These are phyloP conservation scores for Elgaria multicarinata DNA, from an alignment of 2,113 vertebrate species.

Conservation along the genomic window DNA sequence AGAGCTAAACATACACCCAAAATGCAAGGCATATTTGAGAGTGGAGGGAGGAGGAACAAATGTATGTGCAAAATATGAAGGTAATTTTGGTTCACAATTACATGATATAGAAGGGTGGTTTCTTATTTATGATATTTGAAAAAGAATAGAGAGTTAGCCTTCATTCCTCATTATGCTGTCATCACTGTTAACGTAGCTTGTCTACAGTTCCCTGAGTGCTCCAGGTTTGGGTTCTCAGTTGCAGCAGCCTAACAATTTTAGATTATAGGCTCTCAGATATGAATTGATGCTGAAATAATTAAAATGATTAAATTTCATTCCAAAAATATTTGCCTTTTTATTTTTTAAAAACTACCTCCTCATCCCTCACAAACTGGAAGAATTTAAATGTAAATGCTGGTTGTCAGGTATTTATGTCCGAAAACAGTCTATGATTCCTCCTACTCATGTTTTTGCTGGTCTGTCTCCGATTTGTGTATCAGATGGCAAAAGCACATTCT, in stretches of 20 bases:
- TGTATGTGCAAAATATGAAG: not conserved
- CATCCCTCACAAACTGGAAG: constrained; percentile 34
- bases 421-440: constrained; percentile 13
- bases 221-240: not conserved
- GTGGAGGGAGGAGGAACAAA: not conserved
- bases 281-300: not conserved
- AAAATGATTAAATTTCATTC: not conserved
- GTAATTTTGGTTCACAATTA: not conserved
- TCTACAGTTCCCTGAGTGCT: not conserved
- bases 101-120: not conserved
- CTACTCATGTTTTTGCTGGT: constrained; percentile 25
- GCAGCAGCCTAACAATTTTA: not conserved
- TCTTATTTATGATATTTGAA: not conserved
- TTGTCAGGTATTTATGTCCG: not conserved
- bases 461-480: constrained; percentile 28
- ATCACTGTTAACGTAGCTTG: not conserved
- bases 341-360: constrained; percentile 12
- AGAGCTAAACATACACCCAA: not conserved
- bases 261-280: not conserved
- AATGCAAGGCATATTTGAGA: not conserved
- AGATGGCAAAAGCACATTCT: constrained; percentile 34
- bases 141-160: not conserved
- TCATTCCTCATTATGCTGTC: constrained; percentile 35
- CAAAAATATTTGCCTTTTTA: not conserved
- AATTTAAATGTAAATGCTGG: constrained; percentile 40